These are phyloP conservation scores for Cheilosia grossa DNA, from an alignment of 2,888 invertebrate genomes.

Conservation along the genomic window DNA sequence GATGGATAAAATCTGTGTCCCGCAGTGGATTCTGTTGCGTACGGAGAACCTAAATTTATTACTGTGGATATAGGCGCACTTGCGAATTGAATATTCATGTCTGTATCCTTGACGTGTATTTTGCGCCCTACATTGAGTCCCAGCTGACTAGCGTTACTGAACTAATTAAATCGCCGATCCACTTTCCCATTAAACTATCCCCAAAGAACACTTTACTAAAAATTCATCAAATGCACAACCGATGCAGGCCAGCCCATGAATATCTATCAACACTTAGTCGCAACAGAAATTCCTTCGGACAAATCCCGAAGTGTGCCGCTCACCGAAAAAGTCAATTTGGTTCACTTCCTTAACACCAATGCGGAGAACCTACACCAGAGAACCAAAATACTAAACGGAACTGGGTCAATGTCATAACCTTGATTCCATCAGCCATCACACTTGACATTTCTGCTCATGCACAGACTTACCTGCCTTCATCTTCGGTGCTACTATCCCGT, in stretches of 20 bases:
- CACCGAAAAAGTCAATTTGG: not conserved
- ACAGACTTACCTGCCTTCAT: slow-evolving; percentile 79
- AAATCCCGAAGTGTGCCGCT: not conserved
- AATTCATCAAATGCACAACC: not conserved
- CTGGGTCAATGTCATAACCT: slow-evolving; percentile 70
- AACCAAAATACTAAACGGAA: slow-evolving; percentile 15
- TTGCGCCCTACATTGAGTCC: not conserved
- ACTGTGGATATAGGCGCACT: too few species aligned
- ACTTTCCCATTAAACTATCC: slow-evolving; percentile 8
- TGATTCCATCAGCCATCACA: slow-evolving; percentile 31
- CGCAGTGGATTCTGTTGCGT: too few species aligned
- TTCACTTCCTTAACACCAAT: slow-evolving; percentile 5
- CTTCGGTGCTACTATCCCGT: slow-evolving; percentile 81
- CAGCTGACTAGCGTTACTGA: not conserved
- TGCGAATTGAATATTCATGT: too few species aligned
- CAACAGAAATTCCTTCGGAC: not conserved
- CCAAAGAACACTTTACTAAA: not conserved
- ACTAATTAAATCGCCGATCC: not conserved
- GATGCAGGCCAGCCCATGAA: not conserved
- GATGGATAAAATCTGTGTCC: too few species aligned
- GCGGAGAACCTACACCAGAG: slow-evolving; percentile 4
- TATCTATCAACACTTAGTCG: slow-evolving; percentile 9
- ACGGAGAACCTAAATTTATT: too few species aligned
- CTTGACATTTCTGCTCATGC: slow-evolving; percentile 20
- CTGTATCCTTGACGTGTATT: not conserved